Base-by-base conservation (phyloP, 2,888 invertebrate species). In the Chalcosyrphus nemorum region DNA sequence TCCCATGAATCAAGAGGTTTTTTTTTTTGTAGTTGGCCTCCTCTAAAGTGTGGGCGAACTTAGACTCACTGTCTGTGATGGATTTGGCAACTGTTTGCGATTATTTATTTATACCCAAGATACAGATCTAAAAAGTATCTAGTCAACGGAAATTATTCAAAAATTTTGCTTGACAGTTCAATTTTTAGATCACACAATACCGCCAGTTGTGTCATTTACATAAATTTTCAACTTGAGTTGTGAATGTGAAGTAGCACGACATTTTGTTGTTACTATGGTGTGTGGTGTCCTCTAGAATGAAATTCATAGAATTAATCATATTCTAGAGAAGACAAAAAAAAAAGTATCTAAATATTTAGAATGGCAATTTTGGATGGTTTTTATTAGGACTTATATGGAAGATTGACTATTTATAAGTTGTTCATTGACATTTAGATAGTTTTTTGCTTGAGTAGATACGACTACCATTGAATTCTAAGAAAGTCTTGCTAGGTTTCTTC, bases 41-140 rank as follows among this genome's bases (percentile, higher is more conserved):
- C n/a, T n/a, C n/a, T n/a, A n/a, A n/a, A 54, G 24, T n/a, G 76
- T 76, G 76, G 70, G 70, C 70, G 76, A 54, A 71, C 52, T 82
- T 35, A 77, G 77, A 77, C 81, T 59, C 19, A 29, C 47, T 63
- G 66, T 82, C 72, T 75, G 57, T 43, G 57, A 57, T 45, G 24
- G 27, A 72, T 61, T 77, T 77, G 63, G 81, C 82, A 66, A 77
- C 65, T 19, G 57, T 35, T 61, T 29, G 24, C 32, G 32, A 24
- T 35, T 38, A 5, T 52, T 35, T 41, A 45, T 45, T 45, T 45
- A 45, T 45, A 45, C 19, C 19, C 11, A 21, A 45, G 21, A 2
- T 47, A 47, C 0, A 45, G n/a, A 52, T 24, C 13, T 24, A 13
- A 13, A 21, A 52, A 52, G 24, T 52, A 29, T 27, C 52, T 52